Evolutionary conservation across 2,797 vertebrate species (phyloP).

Genomic region (Chelidonichthys spinosus): DNA sequence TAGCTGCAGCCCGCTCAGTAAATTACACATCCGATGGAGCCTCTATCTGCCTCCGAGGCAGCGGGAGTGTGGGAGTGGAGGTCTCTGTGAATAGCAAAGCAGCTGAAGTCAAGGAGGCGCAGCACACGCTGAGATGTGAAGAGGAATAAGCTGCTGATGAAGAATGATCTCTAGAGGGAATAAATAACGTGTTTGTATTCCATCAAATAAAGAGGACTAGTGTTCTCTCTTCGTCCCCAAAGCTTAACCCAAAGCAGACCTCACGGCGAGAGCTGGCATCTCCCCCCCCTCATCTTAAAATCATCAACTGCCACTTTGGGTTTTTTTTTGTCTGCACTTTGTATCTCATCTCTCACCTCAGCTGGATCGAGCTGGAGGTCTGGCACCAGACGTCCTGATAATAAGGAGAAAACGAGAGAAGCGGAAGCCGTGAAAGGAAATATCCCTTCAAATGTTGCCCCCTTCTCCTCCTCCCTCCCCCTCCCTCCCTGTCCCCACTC

Average conservation of each 20-base stretch:
- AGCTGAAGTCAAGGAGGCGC: conserved; percentile 49
- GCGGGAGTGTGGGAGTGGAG: conserved; percentile 42
- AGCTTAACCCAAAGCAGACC: conserved; percentile 61
- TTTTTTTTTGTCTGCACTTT: conserved; percentile 66
- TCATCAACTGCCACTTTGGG: conserved; percentile 59
- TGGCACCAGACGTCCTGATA: conserved; percentile 75
- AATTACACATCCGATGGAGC: conserved; percentile 59
- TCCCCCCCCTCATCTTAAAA: conserved; percentile 41
- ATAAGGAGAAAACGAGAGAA: conserved; percentile 78
- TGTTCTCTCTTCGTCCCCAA: conserved; percentile 47
- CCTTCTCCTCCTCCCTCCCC: conserved; percentile 8
- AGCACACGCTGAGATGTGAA: conserved; percentile 63
- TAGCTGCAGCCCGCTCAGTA: conserved; percentile 38
- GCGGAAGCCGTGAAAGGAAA: conserved; percentile 78
- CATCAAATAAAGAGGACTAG: conserved; percentile 27
- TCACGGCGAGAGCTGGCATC: conserved; percentile 24
- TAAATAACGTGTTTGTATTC: conserved; percentile 56
- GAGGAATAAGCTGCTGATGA: conserved; percentile 54
- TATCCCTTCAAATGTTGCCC: conserved; percentile 71
- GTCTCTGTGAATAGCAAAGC: conserved; percentile 33
- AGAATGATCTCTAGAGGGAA: conserved; percentile 48
- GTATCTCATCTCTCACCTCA: conserved; percentile 68
- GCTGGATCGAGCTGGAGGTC: conserved; percentile 63
- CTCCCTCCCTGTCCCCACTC: conserved; percentile 53
- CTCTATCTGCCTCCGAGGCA: conserved; percentile 30